These are phyloP conservation scores for Indicator indicator DNA, from an alignment of 2,113 vertebrate genomes.

Conservation along the genomic window DNA sequence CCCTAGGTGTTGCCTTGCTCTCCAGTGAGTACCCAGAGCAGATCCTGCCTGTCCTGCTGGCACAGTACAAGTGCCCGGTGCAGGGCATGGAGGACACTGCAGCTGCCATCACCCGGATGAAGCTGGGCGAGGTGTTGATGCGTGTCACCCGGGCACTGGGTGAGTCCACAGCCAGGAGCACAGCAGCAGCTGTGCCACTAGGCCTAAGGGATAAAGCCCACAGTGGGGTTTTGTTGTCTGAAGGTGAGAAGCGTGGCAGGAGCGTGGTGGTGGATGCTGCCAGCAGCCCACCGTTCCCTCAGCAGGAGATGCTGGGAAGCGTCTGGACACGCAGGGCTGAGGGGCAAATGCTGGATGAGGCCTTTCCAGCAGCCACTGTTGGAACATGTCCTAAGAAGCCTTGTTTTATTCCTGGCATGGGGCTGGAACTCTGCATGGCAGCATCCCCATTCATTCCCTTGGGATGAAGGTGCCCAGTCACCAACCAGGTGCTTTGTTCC, in stretches of 20 bases:
- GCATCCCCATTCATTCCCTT: neutral
- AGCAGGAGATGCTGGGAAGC: neutral
- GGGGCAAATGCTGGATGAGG: constrained; percentile 8
- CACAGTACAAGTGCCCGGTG: constrained; percentile 69
- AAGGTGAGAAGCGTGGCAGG: neutral
- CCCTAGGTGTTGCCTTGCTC: constrained; percentile 83
- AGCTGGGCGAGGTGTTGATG: constrained; percentile 94
- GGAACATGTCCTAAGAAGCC: neutral
- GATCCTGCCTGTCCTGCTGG: constrained; percentile 84
- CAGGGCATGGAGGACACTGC: neutral
- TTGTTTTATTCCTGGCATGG: neutral
- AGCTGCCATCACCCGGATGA: constrained; percentile 85
- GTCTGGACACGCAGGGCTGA: neutral
- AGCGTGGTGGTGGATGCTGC: accelerated
- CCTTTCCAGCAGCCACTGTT: constrained; percentile 2
- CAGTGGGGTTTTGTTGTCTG: accelerated
- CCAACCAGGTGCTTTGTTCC: accelerated
- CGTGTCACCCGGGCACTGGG: constrained; percentile 86
- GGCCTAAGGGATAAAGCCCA: neutral
- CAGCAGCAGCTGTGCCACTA: neutral
- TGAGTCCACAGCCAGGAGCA: constrained; percentile 68
- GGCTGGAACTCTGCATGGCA: accelerated
- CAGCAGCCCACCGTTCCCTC: neutral
- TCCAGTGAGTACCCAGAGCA: constrained; percentile 84
- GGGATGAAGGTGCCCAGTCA: neutral